Base-by-base conservation (phyloP, 2,797 vertebrate genomes). In the Acipenser transmontanus region DNA sequence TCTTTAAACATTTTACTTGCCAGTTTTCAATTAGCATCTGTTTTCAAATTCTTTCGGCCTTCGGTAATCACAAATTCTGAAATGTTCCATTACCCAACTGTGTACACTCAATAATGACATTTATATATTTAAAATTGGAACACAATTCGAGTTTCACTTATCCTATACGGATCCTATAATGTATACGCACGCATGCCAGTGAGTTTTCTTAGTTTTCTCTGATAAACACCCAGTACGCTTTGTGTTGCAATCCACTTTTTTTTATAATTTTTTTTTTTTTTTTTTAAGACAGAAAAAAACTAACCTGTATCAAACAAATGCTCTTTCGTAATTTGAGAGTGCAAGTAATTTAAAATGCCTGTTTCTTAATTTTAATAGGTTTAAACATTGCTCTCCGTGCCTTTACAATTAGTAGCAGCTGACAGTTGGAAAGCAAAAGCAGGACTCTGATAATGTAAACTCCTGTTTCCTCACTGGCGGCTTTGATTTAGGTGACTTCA, bases 391-490 rank as follows among this genome's bases (percentile, higher is more conserved):
- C 52, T 54, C 52, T 54, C n/a, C 52, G n/a, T 54, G n/a, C 52
- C 52, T 54, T 6, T 54, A 9, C 52, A 54, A 54, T 54, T 54
- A 54, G 52, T 54, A 4, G 52, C 52, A 54, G 52, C 52, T 54
- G 8, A 54, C 52, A 54, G 8, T 54, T 54, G 52, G 52, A 9
- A 54, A 54, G 52, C 52, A 9, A 54, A 54, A n/a, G 8, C 52
- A 54, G 52, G 52, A 9, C 52, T 54, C n/a, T 8, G 52, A 9
- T 54, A 54, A 54, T 54, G 52, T 54, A 54, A 54, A 54, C 52
- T 54, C n/a, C n/a, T n/a, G n/a, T n/a, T 54, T 54, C 52, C 52
- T 54, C n/a, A 54, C 52, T 54, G 52, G 52, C 52, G 7, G 52
- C 52, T 54, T 54, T 54, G 52, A n/a, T 54, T n/a, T 9, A n/a